Evolutionary conservation across 2,797 vertebrate species (phyloP).

Genomic region (Momotus momota): DNA sequence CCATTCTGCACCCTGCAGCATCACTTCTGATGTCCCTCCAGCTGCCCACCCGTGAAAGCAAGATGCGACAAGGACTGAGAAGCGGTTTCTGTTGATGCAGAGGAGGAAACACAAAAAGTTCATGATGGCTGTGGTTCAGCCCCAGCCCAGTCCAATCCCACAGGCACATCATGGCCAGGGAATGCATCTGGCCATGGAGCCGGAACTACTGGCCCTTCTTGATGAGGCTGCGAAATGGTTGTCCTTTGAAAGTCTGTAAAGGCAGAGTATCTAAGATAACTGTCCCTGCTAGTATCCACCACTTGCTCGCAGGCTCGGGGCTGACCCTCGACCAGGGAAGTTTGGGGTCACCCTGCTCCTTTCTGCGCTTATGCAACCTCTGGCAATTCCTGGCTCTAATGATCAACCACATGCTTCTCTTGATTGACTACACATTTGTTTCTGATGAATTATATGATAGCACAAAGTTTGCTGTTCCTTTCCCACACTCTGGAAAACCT

Average conservation of each 20-base stretch:
- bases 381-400: background rate
- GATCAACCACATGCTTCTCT: fast-evolving
- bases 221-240: background rate
- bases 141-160: background rate
- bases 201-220: background rate
- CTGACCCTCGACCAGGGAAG: background rate
- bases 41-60: fast-evolving
- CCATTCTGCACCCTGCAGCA: background rate
- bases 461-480: background rate
- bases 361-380: background rate
- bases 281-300: background rate
- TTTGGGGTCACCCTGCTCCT: background rate
- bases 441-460: background rate
- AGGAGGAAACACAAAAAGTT: background rate
- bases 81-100: background rate
- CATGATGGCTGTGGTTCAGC: background rate
- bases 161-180: background rate
- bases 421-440: background rate
- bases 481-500: background rate
- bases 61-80: background rate
- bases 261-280: background rate
- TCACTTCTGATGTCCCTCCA: background rate
- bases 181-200: background rate
- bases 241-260: background rate
- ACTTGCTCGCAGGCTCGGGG: background rate